These are phyloP conservation scores for Amniataba percoides DNA, from an alignment of 2,797 vertebrate genomes.

Conservation along the genomic window DNA sequence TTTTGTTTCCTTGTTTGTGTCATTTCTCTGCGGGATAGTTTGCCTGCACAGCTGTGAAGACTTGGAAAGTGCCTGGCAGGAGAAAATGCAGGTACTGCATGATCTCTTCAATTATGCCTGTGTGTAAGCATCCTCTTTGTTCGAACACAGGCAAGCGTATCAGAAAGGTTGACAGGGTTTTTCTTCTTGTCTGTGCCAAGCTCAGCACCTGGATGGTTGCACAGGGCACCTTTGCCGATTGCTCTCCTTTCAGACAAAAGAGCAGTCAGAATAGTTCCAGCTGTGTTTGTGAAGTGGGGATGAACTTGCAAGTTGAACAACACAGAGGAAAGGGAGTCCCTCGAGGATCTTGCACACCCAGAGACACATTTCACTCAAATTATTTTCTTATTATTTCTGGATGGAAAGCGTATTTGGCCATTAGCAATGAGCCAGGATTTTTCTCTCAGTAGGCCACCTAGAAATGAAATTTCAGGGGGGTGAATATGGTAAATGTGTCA, in stretches of 20 bases:
- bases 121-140: conserved; percentile 78
- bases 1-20: conserved; percentile 76
- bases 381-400: conserved; percentile 63
- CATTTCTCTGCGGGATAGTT: conserved; percentile 73
- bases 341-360: conserved; percentile 53
- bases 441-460: conserved; percentile 29
- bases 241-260: conserved; percentile 68
- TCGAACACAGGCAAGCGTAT: conserved; percentile 70
- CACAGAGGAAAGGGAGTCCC: conserved; percentile 51
- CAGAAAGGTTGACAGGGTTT: conserved; percentile 78
- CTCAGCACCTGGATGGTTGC: conserved; percentile 78
- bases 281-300: conserved; percentile 62
- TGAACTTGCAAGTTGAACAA: conserved; percentile 50
- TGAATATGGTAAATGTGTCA: conserved; percentile 55
- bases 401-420: conserved; percentile 55
- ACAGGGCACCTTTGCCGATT: conserved; percentile 70
- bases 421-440: conserved; percentile 41
- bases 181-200: conserved; percentile 71
- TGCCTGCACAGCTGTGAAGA: conserved; percentile 79
- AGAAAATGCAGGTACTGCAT: conserved; percentile 76
- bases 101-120: conserved; percentile 76
- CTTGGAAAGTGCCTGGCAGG: conserved; percentile 73
- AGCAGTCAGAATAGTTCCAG: conserved; percentile 66
- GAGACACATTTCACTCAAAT: conserved; percentile 63
- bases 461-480: conserved; percentile 34